Percentiles rank a stretch among this genome's conserved stretches.
These are phyloP conservation scores for Craterocephalus amniculus DNA, from an alignment of 2,797 vertebrate genomes.

Conservation along the genomic window DNA sequence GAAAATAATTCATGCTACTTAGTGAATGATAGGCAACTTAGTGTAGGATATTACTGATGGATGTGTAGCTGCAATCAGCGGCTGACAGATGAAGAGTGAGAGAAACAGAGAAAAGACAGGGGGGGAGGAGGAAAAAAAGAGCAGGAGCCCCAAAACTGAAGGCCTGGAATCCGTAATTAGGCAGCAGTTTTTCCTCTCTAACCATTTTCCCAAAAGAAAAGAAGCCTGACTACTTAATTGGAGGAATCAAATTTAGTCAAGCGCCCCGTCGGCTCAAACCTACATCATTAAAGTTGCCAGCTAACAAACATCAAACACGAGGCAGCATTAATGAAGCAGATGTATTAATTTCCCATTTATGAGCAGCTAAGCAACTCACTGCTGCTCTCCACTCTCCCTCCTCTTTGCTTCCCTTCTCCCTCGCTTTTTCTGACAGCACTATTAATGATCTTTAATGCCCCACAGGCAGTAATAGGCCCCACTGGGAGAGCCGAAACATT, in stretches of 20 bases:
- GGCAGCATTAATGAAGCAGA: slow-evolving; percentile 95
- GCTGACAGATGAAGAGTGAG: slow-evolving; percentile 70
- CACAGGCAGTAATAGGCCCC: slow-evolving; percentile 99
- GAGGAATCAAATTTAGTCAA: slow-evolving; percentile 90
- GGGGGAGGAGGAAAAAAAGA: slow-evolving; percentile 34
- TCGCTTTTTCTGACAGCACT: slow-evolving; percentile 91
- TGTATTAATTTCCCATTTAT: slow-evolving; percentile 98
- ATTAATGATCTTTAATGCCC: slow-evolving; percentile 99
- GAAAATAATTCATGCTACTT: slow-evolving; percentile 90
- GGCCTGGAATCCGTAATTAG: slow-evolving; percentile 87
- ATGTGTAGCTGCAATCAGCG: slow-evolving; percentile 76
- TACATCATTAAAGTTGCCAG: slow-evolving; percentile 94
- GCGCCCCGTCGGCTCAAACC: slow-evolving; percentile 86
- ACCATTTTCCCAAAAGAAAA: slow-evolving; percentile 85
- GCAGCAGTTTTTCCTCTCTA: slow-evolving; percentile 79
- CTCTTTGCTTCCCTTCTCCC: slow-evolving; percentile 65
- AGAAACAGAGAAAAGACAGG: slow-evolving; percentile 32
- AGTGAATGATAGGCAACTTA: slow-evolving; percentile 83
- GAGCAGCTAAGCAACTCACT: slow-evolving; percentile 90
- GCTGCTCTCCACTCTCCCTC: slow-evolving; percentile 68
- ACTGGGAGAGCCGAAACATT: slow-evolving; percentile 96
- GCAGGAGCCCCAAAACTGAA: slow-evolving; percentile 72
- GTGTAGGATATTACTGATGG: slow-evolving; percentile 80
- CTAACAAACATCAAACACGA: slow-evolving; percentile 93
- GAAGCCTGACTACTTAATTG: slow-evolving; percentile 89